Evolutionary conservation across 2,113 vertebrate genomes (phyloP).

Genomic region (Potamarius usumacintae): DNA sequence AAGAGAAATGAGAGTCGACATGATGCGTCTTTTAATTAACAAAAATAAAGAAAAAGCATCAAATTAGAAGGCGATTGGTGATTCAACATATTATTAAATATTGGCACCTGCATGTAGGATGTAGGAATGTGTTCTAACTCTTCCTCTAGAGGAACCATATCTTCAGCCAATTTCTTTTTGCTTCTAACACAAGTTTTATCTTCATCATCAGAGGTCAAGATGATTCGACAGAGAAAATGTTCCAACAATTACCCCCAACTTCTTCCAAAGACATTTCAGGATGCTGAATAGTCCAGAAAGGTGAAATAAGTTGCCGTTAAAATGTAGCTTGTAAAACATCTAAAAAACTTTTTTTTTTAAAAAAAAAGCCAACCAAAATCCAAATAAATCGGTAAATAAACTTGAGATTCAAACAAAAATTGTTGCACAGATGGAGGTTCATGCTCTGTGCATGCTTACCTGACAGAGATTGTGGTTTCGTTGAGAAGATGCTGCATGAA

Average conservation of each 20-base stretch:
- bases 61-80: neutral
- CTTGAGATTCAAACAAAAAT: neutral
- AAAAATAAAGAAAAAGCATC: too few species aligned
- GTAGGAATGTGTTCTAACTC: neutral
- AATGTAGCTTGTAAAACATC: neutral
- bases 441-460: slow-evolving; percentile 9
- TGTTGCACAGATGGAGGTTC: neutral
- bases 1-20: too few species aligned
- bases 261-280: neutral
- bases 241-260: neutral
- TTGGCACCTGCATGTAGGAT: neutral
- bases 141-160: neutral
- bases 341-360: neutral
- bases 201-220: neutral
- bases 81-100: neutral
- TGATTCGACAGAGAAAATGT: neutral
- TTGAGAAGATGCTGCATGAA: neutral
- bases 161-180: neutral
- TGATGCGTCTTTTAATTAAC: too few species aligned
- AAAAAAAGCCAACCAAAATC: too few species aligned
- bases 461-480: neutral
- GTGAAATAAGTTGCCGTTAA: neutral
- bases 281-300: neutral
- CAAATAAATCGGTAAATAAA: too few species aligned
- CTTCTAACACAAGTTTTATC: neutral